Conservation (phyloP, 1,140 invertebrate genomes). For the Wiebesia pumilae region DNA sequence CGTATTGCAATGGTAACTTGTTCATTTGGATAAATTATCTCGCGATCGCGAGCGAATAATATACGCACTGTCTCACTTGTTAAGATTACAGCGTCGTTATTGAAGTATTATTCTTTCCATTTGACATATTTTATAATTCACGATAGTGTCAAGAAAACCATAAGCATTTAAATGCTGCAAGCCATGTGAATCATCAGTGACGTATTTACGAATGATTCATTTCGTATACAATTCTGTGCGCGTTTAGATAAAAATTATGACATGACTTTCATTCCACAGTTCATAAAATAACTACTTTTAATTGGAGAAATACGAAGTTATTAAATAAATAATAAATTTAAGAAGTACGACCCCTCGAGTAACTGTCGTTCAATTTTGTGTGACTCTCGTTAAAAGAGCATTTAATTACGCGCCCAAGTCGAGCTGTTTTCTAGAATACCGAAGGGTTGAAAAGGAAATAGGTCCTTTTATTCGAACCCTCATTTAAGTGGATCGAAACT, state of each 20-base stretch:
- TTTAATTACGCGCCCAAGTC: background rate
- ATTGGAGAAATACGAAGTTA: background rate
- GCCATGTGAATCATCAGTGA: background rate
- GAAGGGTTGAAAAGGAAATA: background rate
- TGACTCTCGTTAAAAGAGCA: background rate
- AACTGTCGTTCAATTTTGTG: background rate
- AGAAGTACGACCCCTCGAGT: background rate
- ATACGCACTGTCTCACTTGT: too few relatives aligned
- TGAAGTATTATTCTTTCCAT: background rate
- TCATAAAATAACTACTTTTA: background rate
- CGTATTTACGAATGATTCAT: background rate
- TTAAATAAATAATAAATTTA: background rate
- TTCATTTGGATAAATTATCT: too few relatives aligned
- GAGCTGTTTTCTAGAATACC: background rate
- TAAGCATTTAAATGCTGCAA: background rate
- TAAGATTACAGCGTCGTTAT: too few relatives aligned
- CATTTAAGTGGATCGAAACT: background rate
- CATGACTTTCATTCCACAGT: background rate
- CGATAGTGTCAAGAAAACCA: background rate
- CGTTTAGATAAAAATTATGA: conserved; percentile 10
- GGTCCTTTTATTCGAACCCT: conserved; percentile 10
- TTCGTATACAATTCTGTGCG: background rate
- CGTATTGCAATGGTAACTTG: too few relatives aligned
- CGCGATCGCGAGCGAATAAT: too few relatives aligned
- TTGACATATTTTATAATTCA: background rate